Evolutionary conservation across 2,113 vertebrate genomes (phyloP), one percentile per base, ranked within the genome.

Genomic region (Ardeotis arabs): DNA sequence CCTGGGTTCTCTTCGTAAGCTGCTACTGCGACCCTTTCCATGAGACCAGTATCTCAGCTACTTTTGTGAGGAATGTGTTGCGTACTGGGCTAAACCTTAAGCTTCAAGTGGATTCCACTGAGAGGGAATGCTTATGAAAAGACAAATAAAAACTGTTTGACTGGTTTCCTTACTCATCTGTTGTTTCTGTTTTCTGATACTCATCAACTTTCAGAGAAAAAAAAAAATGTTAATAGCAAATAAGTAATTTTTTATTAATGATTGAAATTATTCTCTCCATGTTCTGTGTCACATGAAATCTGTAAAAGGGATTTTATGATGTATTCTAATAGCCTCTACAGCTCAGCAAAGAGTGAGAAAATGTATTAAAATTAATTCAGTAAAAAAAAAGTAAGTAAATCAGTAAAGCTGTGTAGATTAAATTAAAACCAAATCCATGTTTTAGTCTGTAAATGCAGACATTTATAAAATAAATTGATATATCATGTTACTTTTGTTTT

Each of bases 401-500:
- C 41, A 44, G 41, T 87, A 89, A 72, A 94, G 31, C 25, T 53
- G 2, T 7, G 10, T 82, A 47, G 77, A 73, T 87, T 45, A 84
- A 93, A 94, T 93, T 60, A 78, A 92, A 94, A 94, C 35, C 83
- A 87, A 89, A 83, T 83, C 59, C 89, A 78, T 83, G 60, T 67
- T 87, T 91, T 56, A 58, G 44, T 82, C 68, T 80, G 41, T 80
- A 80, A 92, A 83, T 87, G 68, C 62, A 85, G 83, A 78, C 66
- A 77, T 67, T 62, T 62, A 52, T 87, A 84, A 89, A 90, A 74
- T 66, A 72, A 86, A 88, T 90, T 44, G n/a, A 4, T 77, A 2
- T 77, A 95, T 96, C 75, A 5, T 63, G 56, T 94, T 96, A 60
- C 91, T 93, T 93, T 86, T 93, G 90, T 87, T 95, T 91, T 95